Conservation (phyloP, 2,888 invertebrate species). For the Magallana nippona region DNA sequence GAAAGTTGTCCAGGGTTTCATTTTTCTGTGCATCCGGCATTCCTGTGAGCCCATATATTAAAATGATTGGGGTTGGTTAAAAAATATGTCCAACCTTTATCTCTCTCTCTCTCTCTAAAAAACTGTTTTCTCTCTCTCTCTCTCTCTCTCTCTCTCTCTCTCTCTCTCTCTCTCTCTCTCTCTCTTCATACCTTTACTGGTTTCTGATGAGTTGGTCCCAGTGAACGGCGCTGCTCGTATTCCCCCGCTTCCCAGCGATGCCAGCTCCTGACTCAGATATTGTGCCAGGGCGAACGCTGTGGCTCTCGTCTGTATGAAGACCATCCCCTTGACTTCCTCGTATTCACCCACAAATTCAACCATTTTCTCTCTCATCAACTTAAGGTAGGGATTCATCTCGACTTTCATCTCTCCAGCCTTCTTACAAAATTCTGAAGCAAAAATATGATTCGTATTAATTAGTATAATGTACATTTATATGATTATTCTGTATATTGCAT, state of each 20-base stretch:
- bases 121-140: background rate
- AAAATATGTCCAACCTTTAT: too few species aligned
- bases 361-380: slow-evolving; percentile 53
- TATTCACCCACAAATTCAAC: slow-evolving; percentile 52
- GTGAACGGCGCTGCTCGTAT: slow-evolving; percentile 53
- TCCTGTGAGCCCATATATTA: slow-evolving; percentile 43
- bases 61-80: too few species aligned
- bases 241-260: slow-evolving; percentile 30
- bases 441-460: background rate
- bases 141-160: background rate
- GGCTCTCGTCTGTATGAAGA: slow-evolving; percentile 68
- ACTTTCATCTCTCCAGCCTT: slow-evolving; percentile 2
- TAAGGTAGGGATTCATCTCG: slow-evolving; percentile 62
- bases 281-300: slow-evolving; percentile 60
- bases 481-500: too few species aligned
- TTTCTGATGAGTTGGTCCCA: slow-evolving; percentile 52
- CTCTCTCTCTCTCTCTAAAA: background rate
- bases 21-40: slow-evolving; percentile 57
- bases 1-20: slow-evolving; percentile 55
- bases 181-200: slow-evolving; percentile 51
- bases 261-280: slow-evolving; percentile 56
- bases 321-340: slow-evolving; percentile 59
- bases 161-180: slow-evolving; percentile 1
- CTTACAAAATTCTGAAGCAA: slow-evolving; percentile 1
- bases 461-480: too few species aligned